These are phyloP conservation scores for Poeciliopsis prolifica DNA, from an alignment of 2,113 vertebrate genomes.

Conservation along the genomic window DNA sequence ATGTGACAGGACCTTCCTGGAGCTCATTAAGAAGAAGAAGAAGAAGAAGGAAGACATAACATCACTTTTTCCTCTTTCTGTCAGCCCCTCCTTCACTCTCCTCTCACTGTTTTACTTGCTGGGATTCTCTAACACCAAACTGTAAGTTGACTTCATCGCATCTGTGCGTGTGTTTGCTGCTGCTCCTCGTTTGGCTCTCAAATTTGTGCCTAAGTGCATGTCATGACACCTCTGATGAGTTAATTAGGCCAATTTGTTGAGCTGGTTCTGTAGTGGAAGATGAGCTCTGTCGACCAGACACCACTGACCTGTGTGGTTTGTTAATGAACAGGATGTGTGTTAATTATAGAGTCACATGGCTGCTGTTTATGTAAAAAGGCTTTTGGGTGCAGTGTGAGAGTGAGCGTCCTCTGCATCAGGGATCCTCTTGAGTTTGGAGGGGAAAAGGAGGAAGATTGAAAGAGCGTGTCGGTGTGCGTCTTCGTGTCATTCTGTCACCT, in stretches of 20 bases:
- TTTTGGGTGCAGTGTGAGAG: constrained; percentile 39
- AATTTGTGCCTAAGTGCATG: constrained; percentile 32
- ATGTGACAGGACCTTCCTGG: constrained; percentile 32
- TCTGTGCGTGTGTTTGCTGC: constrained; percentile 15
- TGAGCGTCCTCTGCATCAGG: constrained; percentile 55
- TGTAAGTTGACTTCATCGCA: constrained; percentile 68
- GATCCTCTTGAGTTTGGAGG: constrained; percentile 37
- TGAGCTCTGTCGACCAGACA: constrained; percentile 34
- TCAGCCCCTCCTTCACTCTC: constrained; percentile 29
- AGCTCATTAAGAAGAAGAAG: constrained; percentile 59
- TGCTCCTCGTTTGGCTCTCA: constrained; percentile 13
- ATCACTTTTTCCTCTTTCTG: constrained; percentile 40
- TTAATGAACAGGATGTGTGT: constrained; percentile 33
- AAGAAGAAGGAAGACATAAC: constrained; percentile 61
- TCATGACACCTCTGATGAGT: constrained; percentile 57
- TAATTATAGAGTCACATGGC: constrained; percentile 16
- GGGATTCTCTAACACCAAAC: constrained; percentile 49
- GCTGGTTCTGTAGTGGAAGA: constrained; percentile 26
- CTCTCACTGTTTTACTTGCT: constrained; percentile 23
- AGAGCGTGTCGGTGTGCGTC: constrained; percentile 30
- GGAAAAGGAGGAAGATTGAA: constrained; percentile 44
- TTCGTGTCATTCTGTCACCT: constrained; percentile 52
- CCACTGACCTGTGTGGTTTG: constrained; percentile 39
- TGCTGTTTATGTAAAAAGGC: constrained; percentile 57
- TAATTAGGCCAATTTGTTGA: constrained; percentile 67